Conservation (phyloP, 2,113 vertebrate species). For the Hippopotamus amphibius region DNA sequence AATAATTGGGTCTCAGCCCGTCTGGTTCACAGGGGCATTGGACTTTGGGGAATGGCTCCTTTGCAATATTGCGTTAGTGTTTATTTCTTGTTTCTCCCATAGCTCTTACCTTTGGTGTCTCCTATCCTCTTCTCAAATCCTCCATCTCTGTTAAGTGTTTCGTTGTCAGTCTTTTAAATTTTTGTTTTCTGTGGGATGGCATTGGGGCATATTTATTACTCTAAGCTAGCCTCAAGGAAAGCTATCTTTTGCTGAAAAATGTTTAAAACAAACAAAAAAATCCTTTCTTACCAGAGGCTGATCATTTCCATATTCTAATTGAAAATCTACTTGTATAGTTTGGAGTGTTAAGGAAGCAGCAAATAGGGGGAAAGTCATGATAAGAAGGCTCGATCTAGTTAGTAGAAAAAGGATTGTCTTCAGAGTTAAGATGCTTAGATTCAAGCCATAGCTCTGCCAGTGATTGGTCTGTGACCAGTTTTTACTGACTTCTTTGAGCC, state of each 20-base stretch:
- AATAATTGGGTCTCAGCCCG: not conserved
- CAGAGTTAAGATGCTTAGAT: not conserved
- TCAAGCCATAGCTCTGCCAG: not conserved
- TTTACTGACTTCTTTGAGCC: not conserved
- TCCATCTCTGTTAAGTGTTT: not conserved
- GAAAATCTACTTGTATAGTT: not conserved
- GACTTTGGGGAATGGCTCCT: not conserved
- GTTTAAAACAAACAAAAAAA: not conserved
- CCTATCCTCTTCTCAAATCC: not conserved
- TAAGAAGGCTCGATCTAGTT: not conserved
- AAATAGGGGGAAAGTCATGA: not conserved
- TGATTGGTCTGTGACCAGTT: not conserved
- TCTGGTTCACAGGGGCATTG: not conserved
- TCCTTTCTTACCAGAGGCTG: not conserved
- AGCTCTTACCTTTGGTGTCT: not conserved
- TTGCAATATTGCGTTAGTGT: not conserved
- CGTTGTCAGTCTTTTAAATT: not conserved
- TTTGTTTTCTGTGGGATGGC: not conserved
- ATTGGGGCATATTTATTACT: not conserved
- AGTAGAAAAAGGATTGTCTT: not conserved
- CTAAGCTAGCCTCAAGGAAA: not conserved
- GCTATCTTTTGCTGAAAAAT: not conserved
- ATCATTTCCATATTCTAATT: not conserved
- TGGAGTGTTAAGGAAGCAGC: not conserved
- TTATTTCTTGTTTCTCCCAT: not conserved